phyloP scores from a whole-genome alignment of 2,888 invertebrate genomes.

The Hirtodrosophila cameraria region DNA sequence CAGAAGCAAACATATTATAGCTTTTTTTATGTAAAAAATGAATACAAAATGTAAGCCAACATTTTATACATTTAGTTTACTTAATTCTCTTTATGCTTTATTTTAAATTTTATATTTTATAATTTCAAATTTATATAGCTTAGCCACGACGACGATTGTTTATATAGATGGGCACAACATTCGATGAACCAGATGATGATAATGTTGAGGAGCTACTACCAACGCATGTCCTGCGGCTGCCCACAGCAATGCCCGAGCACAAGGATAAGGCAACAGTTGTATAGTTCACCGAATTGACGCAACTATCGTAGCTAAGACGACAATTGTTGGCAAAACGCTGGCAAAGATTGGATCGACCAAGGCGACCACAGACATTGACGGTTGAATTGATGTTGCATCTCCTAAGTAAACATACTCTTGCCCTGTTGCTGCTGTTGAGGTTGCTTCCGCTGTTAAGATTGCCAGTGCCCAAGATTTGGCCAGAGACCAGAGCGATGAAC shows the following conservation, averaged over 20 bases:
- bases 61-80: too few relatives aligned
- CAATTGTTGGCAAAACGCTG: conserved; percentile 56
- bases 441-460: background rate
- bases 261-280: conserved; percentile 18
- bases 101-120: background rate
- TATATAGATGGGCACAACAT: conserved; percentile 41
- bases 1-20: too few relatives aligned
- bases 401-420: conserved; percentile 38
- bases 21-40: too few relatives aligned
- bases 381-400: conserved; percentile 32
- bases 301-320: conserved; percentile 35
- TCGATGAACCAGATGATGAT: conserved; percentile 23
- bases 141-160: conserved; percentile 41
- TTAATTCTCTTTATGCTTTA: too few relatives aligned
- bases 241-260: conserved; percentile 42
- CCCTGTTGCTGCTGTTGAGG: conserved; percentile 8
- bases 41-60: too few relatives aligned
- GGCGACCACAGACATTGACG: conserved; percentile 41
- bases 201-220: conserved; percentile 14
- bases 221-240: conserved; percentile 41
- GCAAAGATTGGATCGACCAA: conserved; percentile 60
- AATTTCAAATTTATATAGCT: background rate
- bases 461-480: background rate
- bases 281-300: conserved; percentile 31
- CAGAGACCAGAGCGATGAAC: background rate